A percentile compares a stretch with the other conserved stretches of the same genome.
Evolutionary conservation across 2,888 invertebrate species (phyloP).

Genomic region (Nymphalis c-album): DNA sequence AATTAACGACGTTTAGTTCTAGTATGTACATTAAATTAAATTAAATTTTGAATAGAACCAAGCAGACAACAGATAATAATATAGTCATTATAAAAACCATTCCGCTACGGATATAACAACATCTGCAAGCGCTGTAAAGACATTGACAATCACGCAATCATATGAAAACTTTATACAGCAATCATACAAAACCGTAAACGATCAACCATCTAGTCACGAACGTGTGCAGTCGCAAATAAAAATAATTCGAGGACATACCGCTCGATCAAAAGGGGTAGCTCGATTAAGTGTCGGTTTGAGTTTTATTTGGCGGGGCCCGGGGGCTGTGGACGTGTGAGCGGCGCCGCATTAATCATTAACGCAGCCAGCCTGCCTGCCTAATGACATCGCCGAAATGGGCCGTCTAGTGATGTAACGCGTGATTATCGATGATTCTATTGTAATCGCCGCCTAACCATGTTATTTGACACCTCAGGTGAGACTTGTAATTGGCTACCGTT

Average conservation of each 20-base stretch:
- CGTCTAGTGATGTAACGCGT: conserved; percentile 56
- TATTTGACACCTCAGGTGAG: conserved; percentile 43
- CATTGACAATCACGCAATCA: conserved; percentile 12
- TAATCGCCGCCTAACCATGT: conserved; percentile 42
- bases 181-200: conserved; percentile 42
- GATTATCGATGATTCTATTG: conserved; percentile 49
- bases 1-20: no score
- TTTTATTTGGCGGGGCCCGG: conserved; percentile 68
- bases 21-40: no score
- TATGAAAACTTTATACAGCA: conserved; percentile 22
- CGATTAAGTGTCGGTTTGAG: conserved; percentile 77
- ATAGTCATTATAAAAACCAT: no score
- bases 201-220: conserved; percentile 31
- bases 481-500: conserved; percentile 44
- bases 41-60: no score
- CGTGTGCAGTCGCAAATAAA: conserved; percentile 61
- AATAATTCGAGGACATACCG: conserved; percentile 62
- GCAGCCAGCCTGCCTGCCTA: conserved; percentile 78
- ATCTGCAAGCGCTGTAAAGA: not conserved
- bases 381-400: conserved; percentile 79
- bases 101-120: not conserved
- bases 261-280: conserved; percentile 79
- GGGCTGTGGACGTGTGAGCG: conserved; percentile 57
- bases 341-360: conserved; percentile 82
- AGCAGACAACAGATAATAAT: no score